Evolutionary conservation across 2,113 vertebrate species (phyloP), one percentile per base, ranked within the genome.

Genomic region (Hippocampus guttulatus): DNA sequence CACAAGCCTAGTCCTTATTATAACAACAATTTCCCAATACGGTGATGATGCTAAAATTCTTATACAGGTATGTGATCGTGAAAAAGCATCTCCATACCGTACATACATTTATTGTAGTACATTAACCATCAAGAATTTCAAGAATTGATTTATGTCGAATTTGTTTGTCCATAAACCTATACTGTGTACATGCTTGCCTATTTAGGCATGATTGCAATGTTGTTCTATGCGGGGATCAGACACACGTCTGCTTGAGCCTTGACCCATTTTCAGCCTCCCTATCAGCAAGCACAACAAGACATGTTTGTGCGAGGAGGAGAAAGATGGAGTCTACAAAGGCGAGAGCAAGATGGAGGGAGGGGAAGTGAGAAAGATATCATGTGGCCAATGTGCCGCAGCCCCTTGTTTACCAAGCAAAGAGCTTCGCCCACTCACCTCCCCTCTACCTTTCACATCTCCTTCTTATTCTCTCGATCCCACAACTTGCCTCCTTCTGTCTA

Each of bases 321-420:
- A 71, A 76, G 67, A 68, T 43, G 51, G 49, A 75, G 45, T 69
- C 49, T 23, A 30, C 52, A 2, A 70, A 51, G 20, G 38, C 47
- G 52, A 70, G 40, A 65, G 33, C 5, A 12, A 51, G 68, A 63
- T 27, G 54, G 38, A 64, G 54, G 40, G 64, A 61, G 15, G 25
- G 45, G 71, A 64, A 27, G 55, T 75, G 40, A 67, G 69, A 81
- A 64, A 54, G 47, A 71, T 66, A 76, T 64, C 62, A 61, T 69
- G 82, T 75, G 65, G 77, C 62, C 61, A 54, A 70, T 60, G 70
- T 79, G 73, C 74, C 75, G 74, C 75, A 83, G 81, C 73, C 64
- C 69, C 64, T 75, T 88, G 83, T 90, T 90, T 89, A 88, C 80
- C 58, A 70, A 81, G 72, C 64, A 64, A 81, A 79, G 83, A 80